Evolutionary conservation across 2,113 vertebrate species (phyloP).

Genomic region (Pipa parva): DNA sequence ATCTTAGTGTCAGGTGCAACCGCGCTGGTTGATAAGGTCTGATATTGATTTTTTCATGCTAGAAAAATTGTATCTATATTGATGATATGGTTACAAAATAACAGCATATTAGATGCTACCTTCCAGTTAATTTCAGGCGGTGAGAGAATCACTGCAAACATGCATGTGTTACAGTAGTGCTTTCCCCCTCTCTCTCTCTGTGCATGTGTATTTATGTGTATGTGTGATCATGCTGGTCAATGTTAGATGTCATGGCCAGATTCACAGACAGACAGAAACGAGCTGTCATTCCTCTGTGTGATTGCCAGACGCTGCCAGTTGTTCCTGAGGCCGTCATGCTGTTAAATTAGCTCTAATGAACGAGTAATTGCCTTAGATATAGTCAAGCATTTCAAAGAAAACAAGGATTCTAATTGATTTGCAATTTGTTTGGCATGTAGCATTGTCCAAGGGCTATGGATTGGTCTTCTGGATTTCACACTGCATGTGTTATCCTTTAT

Average conservation of each 20-base stretch:
- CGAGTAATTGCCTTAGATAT: conserved; percentile 98
- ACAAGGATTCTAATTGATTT: conserved; percentile 99
- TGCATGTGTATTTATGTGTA: conserved; percentile 31
- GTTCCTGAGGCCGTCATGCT: conserved; percentile 80
- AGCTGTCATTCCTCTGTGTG: conserved; percentile 77
- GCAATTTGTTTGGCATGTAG: conserved; percentile 89
- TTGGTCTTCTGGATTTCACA: conserved; percentile 93
- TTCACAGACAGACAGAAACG: conserved; percentile 77
- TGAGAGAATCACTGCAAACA: conserved; percentile 8
- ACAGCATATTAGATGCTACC: no score
- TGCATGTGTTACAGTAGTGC: not conserved
- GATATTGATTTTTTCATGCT: no score
- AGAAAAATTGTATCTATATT: not conserved
- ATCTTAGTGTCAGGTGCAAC: no score
- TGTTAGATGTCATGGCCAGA: conserved; percentile 46
- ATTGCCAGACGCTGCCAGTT: conserved; percentile 84
- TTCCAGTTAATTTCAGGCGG: not conserved
- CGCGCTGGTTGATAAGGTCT: no score
- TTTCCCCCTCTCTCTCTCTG: conserved; percentile 15
- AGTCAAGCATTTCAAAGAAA: conserved; percentile 97
- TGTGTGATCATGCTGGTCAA: conserved; percentile 14
- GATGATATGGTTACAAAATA: no score
- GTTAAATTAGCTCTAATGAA: conserved; percentile 99
- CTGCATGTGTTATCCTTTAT: conserved; percentile 99
- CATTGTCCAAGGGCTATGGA: conserved; percentile 96